Evolutionary conservation across 2,888 invertebrate species (phyloP).

Genomic region (Phyto melanocephala): DNA sequence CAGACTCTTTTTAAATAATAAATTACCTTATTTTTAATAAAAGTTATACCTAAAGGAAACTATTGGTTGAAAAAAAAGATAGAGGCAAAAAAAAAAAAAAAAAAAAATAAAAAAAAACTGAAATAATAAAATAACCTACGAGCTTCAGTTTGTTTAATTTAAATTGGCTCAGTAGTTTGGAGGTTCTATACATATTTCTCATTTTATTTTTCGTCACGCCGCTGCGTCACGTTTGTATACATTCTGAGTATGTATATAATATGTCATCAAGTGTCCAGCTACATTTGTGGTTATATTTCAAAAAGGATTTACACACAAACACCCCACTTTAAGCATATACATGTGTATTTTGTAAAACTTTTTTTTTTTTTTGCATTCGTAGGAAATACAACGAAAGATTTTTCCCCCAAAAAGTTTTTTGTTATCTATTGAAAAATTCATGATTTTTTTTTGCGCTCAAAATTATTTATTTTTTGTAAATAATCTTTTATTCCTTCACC

Average conservation of each 20-base stretch:
- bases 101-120: too few species aligned
- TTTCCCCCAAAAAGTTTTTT: neutral
- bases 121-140: too few species aligned
- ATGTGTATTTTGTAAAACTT: slow-evolving; percentile 64
- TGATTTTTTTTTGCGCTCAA: slow-evolving; percentile 38
- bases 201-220: too few species aligned
- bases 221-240: slow-evolving; percentile 3
- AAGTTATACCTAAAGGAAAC: too few species aligned
- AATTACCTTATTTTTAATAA: too few species aligned
- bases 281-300: slow-evolving; percentile 75
- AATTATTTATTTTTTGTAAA: slow-evolving; percentile 17
- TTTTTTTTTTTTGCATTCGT: slow-evolving; percentile 52
- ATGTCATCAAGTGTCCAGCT: slow-evolving; percentile 64
- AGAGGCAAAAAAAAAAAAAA: too few species aligned
- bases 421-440: neutral
- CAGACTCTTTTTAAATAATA: too few species aligned
- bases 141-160: too few species aligned
- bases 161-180: too few species aligned
- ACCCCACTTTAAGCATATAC: slow-evolving; percentile 68
- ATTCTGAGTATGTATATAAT: slow-evolving; percentile 10
- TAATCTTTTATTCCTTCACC: slow-evolving; percentile 29
- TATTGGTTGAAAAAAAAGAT: too few species aligned
- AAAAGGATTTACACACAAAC: slow-evolving; percentile 75
- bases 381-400: too few species aligned
- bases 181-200: too few species aligned